Conservation (phyloP, 2,888 invertebrate genomes). For the Drosophila falleni region DNA sequence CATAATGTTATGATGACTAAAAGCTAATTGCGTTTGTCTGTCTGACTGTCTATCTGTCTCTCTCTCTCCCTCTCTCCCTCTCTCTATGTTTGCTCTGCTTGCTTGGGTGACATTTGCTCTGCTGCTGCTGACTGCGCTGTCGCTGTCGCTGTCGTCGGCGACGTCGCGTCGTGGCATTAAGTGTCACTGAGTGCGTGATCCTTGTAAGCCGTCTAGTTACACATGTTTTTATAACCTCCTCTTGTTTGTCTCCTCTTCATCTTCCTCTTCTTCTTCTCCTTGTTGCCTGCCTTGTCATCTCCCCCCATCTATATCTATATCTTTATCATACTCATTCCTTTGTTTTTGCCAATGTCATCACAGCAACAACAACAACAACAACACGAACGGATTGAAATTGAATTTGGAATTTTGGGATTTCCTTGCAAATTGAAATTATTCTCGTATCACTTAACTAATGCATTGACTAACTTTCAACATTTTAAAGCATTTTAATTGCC, state of each 20-base stretch:
- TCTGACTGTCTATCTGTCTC: conserved; percentile 5
- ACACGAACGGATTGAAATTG: conserved; percentile 52
- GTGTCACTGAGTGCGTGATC: conserved; percentile 79
- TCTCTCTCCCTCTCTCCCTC: neutral
- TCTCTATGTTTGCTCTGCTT: neutral
- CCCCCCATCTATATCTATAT: conserved; percentile 6
- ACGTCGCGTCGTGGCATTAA: conserved; percentile 61
- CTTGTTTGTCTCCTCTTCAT: conserved; percentile 2
- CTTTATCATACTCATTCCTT: conserved; percentile 26
- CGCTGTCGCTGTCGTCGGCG: conserved; percentile 3
- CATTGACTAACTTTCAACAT: neutral
- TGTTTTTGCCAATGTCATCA: conserved; percentile 47
- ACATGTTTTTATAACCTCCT: conserved; percentile 76
- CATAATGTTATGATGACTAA: conserved; percentile 81
- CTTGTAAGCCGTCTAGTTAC: conserved; percentile 79
- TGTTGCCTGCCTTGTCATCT: conserved; percentile 11
- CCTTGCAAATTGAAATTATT: conserved; percentile 34
- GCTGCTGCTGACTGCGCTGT: conserved; percentile 21
- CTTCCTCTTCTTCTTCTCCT: conserved; percentile 10
- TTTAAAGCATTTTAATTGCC: conserved; percentile 6
- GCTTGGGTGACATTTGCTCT: conserved; percentile 44
- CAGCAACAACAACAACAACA: conserved; percentile 4
- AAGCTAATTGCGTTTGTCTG: conserved; percentile 81
- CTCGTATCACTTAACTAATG: conserved; percentile 18
- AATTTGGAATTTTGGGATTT: conserved; percentile 34